phyloP scores from a whole-genome alignment of 2,797 vertebrate species.

The Podargus strigoides region DNA sequence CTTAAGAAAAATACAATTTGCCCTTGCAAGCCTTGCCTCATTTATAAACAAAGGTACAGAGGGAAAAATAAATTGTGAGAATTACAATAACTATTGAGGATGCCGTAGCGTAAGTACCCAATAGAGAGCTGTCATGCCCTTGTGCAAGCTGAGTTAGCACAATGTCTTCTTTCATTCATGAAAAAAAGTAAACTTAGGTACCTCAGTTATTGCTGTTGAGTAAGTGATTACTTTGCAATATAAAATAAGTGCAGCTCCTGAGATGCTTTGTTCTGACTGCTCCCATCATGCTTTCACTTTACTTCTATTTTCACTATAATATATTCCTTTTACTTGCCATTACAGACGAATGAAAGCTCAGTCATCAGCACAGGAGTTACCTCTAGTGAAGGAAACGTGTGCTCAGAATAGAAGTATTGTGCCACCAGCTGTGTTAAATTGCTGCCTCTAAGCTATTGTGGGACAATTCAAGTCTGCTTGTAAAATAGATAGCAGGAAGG shows the following conservation, averaged over 20 bases:
- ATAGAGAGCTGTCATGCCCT: neutral
- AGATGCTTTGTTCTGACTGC: neutral
- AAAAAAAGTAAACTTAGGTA: neutral
- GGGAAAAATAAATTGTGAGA: neutral
- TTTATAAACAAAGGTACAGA: neutral
- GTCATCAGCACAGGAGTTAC: conserved; percentile 12
- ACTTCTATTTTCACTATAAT: neutral
- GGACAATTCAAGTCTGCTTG: conserved; percentile 46
- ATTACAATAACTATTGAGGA: neutral
- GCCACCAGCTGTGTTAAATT: conserved; percentile 63
- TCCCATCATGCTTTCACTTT: neutral
- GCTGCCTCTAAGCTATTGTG: conserved; percentile 28
- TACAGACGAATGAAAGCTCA: conserved; percentile 10
- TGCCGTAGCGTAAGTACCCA: neutral
- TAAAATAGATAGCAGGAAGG: conserved; percentile 66
- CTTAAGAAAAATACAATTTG: neutral
- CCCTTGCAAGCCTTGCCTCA: neutral
- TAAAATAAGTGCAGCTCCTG: neutral
- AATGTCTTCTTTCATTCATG: conserved; percentile 8
- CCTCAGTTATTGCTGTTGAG: neutral
- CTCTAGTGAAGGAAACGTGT: neutral
- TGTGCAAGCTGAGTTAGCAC: neutral
- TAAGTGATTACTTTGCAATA: neutral
- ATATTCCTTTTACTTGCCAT: neutral
- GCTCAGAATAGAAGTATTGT: conserved; percentile 47